Evolutionary conservation across 2,888 invertebrate genomes (phyloP), one percentile per base, ranked within the genome.

Genomic region (Melieria picta): DNA sequence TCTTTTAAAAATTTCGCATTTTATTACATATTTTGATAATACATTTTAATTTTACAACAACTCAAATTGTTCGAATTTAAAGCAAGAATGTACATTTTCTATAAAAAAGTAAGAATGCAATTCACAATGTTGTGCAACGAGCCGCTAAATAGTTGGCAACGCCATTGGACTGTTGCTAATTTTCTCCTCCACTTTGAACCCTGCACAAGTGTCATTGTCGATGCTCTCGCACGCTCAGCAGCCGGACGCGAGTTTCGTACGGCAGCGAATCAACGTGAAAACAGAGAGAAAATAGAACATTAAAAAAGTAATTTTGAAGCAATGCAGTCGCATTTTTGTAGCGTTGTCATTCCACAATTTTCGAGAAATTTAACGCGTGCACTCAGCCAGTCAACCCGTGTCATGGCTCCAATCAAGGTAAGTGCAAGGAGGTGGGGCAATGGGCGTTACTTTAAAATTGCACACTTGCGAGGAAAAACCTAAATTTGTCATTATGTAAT

Each of bases 321-420:
- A 30, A 67, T 67, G 67, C 67, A 67, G 60, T 52, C 67, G 52
- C 67, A 50, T 45, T 45, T 67, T 7, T 61, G 50, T 67, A 7
- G 60, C 67, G 69, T 62, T 64, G 64, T 66, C 69, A 62, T 69
- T 66, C 61, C 65, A 30, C 72, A 71, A 69, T 55, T 78, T 70
- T 74, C 74, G 61, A 62, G 58, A 50, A 77, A 75, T 69, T 72
- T 72, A 46, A 45, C 69, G 57, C 80, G 85, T 74, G 74, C 79
- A 71, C 78, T 85, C 72, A 85, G 85, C 11, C 60, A 61, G 71
- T 82, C 79, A 77, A 81, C 81, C 71, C 70, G 76, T n/a, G 74
- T 79, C 76, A 87, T 87, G 87, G 84, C 81, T 68, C 79, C 79
- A 62, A 78, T 87, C 64, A 84, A 86, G 82, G 86, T 86, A 77